Evolutionary conservation across 2,113 vertebrate genomes (phyloP), one percentile per base, ranked within the genome.

Genomic region (Otolemur garnettii): DNA sequence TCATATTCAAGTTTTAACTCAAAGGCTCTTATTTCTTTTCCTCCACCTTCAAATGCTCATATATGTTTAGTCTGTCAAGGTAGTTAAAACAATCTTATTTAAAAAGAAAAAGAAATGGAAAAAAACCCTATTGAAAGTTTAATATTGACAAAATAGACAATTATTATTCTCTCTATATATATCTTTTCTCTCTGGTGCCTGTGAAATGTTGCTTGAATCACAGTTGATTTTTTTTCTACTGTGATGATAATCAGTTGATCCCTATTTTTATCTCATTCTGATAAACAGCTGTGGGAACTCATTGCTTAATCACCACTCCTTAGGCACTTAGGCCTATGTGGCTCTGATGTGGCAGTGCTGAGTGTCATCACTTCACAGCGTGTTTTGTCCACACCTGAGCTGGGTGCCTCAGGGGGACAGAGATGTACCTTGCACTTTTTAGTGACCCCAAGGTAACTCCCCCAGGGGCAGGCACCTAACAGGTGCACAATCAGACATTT

Each of bases 1-100:
- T 98, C 92, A 94, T 97, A 98, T 97, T 97, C 97, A 92, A 87
- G 92, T 96, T 98, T 98, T 95, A 98, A 97, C 94, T 97, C 97
- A 78, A 92, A 98, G 71, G n/a, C 92, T 96, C 94, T 71, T 94
- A 84, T 92, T 97, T 96, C 97, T 97, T 97, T 97, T 93, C 60
- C 79, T 97, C 93, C 59, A 68, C 74, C 74, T 96, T 97, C 90
- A 95, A 96, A 83, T 94, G 81, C 26, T 97, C 87, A 60, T 91
- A 62, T 95, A 96, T 94, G 53, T 97, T 97, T 93, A 96, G 84
- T 95, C 64, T 97, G 78, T 79, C 81, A 96, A 94, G 91, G 90
- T 92, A 96, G 95, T 97, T 97, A 96, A 98, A 98, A 92, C 86
- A 93, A 90, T 91, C 83, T 66, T 96, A 66, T 96, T 91, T 96